phyloP scores from a whole-genome alignment of 1,140 invertebrate species.

The Platyura marginata region DNA sequence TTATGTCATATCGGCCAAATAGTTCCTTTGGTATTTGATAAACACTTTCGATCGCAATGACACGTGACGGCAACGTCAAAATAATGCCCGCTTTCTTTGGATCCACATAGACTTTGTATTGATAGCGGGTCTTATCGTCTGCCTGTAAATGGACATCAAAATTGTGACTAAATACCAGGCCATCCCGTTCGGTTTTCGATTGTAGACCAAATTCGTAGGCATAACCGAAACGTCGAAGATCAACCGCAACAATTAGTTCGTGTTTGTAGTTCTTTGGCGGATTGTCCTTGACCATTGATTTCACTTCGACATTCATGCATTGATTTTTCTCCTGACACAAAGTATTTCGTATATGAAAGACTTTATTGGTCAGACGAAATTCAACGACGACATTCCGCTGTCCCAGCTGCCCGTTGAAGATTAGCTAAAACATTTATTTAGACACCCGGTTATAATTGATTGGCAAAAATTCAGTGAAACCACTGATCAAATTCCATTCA shows the following conservation, averaged over 20 bases:
- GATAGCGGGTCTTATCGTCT: conserved; percentile 45
- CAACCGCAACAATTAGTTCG: conserved; percentile 35
- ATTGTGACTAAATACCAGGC: conserved; percentile 28
- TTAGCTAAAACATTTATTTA: conserved; percentile 12
- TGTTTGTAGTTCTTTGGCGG: conserved; percentile 24
- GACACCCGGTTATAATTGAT: neutral
- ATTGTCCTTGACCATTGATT: conserved; percentile 22
- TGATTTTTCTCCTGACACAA: conserved; percentile 54
- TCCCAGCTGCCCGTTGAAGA: conserved; percentile 30
- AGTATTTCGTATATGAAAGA: conserved; percentile 44
- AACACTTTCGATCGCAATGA: conserved; percentile 35
- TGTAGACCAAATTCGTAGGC: conserved; percentile 49
- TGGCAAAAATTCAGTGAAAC: neutral
- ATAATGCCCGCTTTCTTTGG: conserved; percentile 34
- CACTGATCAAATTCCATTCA: neutral
- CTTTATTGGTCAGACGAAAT: conserved; percentile 44
- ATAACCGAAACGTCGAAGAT: conserved; percentile 48
- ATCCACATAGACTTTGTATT: conserved; percentile 39
- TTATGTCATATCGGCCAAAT: conserved; percentile 24
- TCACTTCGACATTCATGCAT: conserved; percentile 48
- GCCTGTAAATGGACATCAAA: conserved; percentile 47
- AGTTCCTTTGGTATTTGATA: conserved; percentile 21
- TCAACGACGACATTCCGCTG: conserved; percentile 35
- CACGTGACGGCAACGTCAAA: conserved; percentile 40
- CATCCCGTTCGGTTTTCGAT: conserved; percentile 34